These are phyloP conservation scores for Spilosoma lubricipeda DNA, from an alignment of 2,888 invertebrate species.

Conservation along the genomic window DNA sequence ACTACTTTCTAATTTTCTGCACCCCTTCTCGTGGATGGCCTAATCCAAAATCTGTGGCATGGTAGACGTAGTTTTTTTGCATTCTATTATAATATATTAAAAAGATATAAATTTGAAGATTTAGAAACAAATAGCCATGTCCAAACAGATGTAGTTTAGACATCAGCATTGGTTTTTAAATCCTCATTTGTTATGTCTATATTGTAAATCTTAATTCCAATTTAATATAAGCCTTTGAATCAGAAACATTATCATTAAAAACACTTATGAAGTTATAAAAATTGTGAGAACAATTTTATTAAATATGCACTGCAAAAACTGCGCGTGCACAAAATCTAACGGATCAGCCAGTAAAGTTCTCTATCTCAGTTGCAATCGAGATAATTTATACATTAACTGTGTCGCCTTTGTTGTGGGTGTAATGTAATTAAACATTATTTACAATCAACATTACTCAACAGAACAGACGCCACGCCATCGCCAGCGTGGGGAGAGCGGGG, in stretches of 20 bases:
- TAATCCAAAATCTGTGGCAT: too few species aligned
- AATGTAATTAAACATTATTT: conserved; percentile 65
- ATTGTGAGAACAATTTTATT: not conserved
- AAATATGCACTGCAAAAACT: not conserved
- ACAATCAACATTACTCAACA: conserved; percentile 67
- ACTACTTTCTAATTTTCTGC: not conserved
- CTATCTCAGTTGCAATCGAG: conserved; percentile 25
- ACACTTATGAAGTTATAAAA: not conserved
- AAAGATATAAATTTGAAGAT: not conserved
- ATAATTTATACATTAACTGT: conserved; percentile 49
- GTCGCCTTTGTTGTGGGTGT: conserved; percentile 47
- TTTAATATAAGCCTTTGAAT: not conserved
- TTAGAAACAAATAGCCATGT: not conserved
- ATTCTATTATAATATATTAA: not conserved
- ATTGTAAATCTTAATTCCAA: not conserved
- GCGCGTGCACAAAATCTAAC: not conserved
- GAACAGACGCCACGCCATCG: too few species aligned
- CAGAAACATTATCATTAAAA: not conserved
- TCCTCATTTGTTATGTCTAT: not conserved
- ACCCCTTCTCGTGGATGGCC: not conserved
- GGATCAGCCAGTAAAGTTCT: not conserved
- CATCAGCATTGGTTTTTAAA: not conserved
- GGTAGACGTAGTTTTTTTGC: not conserved
- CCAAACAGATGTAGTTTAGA: not conserved
- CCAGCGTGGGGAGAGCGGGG: conserved; percentile 6